Evolutionary conservation across 2,797 vertebrate species (phyloP).

Genomic region (Trematomus bernacchii): DNA sequence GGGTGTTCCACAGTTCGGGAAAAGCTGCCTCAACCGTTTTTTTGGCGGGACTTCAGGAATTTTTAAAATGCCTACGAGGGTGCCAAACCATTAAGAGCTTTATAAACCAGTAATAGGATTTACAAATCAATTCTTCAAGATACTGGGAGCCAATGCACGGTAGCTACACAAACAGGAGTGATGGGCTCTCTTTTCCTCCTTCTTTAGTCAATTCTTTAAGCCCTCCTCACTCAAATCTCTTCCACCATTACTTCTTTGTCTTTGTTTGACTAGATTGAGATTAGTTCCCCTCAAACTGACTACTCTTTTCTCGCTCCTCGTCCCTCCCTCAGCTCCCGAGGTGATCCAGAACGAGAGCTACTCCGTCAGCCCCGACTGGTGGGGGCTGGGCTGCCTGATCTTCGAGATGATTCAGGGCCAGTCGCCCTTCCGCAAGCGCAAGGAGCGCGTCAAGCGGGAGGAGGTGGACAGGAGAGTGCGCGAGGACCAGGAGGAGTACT

Average conservation of each 20-base stretch:
- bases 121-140: too few species aligned
- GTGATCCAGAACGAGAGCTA: slow-evolving; percentile 93
- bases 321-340: slow-evolving; percentile 88
- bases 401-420: slow-evolving; percentile 96
- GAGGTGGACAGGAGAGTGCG: slow-evolving; percentile 92
- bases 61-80: too few species aligned
- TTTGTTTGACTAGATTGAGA: background rate
- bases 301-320: background rate
- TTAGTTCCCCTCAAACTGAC: background rate
- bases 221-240: background rate
- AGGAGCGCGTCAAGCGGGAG: slow-evolving; percentile 91
- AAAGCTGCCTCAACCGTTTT: too few species aligned
- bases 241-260: background rate
- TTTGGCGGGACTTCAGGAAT: too few species aligned
- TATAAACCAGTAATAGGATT: too few species aligned
- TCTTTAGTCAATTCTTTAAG: background rate
- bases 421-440: slow-evolving; percentile 91
- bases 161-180: too few species aligned
- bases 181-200: background rate
- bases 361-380: slow-evolving; percentile 93
- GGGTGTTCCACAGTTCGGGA: too few species aligned
- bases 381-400: slow-evolving; percentile 94
- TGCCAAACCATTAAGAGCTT: too few species aligned
- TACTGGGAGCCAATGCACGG: too few species aligned
- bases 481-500: slow-evolving; percentile 90